Conservation (phyloP, 2,888 invertebrate species). For the Scelioninae gen. 2 region DNA sequence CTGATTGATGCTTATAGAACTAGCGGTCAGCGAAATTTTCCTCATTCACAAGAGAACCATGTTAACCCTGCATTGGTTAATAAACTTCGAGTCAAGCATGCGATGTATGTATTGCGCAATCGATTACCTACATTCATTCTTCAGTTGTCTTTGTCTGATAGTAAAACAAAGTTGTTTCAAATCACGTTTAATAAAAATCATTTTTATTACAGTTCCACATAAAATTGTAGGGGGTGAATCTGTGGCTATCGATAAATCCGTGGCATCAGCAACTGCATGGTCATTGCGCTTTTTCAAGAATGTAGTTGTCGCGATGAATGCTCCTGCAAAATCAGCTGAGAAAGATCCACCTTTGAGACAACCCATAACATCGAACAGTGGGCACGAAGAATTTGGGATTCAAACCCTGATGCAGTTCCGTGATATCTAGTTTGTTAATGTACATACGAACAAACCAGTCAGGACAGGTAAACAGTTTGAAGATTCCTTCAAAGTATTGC, state of each 20-base stretch:
- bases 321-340: not conserved
- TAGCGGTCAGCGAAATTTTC: not conserved
- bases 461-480: constrained; percentile 32
- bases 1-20: constrained; percentile 11
- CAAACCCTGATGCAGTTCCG: not conserved
- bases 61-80: constrained; percentile 2
- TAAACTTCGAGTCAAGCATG: constrained; percentile 28
- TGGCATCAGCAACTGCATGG: constrained; percentile 14
- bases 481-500: constrained; percentile 18
- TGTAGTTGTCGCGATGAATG: constrained; percentile 29
- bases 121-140: no score
- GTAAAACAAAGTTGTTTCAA: no score
- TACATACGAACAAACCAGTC: not conserved
- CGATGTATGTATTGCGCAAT: no score
- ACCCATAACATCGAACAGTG: constrained; percentile 12
- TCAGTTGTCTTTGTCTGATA: no score
- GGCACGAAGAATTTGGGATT: constrained; percentile 7
- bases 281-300: constrained; percentile 19
- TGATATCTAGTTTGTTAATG: constrained; percentile 7
- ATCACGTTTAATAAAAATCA: no score
- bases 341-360: constrained; percentile 19
- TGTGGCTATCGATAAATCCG: not conserved
- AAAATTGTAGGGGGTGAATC: not conserved
- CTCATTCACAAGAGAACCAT: constrained; percentile 16
- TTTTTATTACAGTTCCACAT: not conserved